A percentile compares a stretch with the other conserved stretches of the same genome.
phyloP scores from a whole-genome alignment of 1,140 invertebrate genomes.

The Euschistus heros region DNA sequence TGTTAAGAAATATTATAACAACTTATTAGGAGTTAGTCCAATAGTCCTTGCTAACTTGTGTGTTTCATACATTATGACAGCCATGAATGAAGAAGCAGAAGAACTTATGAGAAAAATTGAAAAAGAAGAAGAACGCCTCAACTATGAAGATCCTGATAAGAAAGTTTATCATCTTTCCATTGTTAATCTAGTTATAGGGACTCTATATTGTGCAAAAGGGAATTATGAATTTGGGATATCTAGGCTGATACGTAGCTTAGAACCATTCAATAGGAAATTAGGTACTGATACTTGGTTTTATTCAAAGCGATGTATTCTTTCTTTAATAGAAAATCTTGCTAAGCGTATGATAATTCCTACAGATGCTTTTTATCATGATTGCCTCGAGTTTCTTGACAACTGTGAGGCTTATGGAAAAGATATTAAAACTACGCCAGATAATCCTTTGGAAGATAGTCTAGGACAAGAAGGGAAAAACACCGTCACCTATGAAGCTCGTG shows the following conservation, averaged over 20 bases:
- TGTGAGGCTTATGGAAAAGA: slow-evolving; percentile 79
- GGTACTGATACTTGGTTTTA: slow-evolving; percentile 97
- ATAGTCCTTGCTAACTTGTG: slow-evolving; percentile 97
- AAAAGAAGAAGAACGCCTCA: slow-evolving; percentile 89
- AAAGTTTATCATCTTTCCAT: slow-evolving; percentile 97
- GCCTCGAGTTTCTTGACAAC: slow-evolving; percentile 83
- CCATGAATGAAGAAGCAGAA: slow-evolving; percentile 97
- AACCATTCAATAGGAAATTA: slow-evolving; percentile 90
- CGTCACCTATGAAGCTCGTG: slow-evolving; percentile 82
- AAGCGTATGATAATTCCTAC: slow-evolving; percentile 85
- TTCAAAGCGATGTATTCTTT: slow-evolving; percentile 87
- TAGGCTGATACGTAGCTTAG: slow-evolving; percentile 89
- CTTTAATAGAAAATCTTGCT: slow-evolving; percentile 81
- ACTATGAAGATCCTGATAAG: slow-evolving; percentile 86
- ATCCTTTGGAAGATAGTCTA: slow-evolving; percentile 61
- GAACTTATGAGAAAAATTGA: slow-evolving; percentile 98
- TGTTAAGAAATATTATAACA: slow-evolving; percentile 92
- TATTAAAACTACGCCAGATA: slow-evolving; percentile 72
- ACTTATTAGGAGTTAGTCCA: slow-evolving; percentile 85
- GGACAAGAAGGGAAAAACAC: slow-evolving; percentile 75
- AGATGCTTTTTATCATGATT: slow-evolving; percentile 81
- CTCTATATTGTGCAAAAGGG: slow-evolving; percentile 95
- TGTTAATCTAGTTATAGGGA: slow-evolving; percentile 97
- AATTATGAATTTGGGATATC: slow-evolving; percentile 99
- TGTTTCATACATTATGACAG: slow-evolving; percentile 98